These are phyloP conservation scores for Zophobas morio DNA, from an alignment of 1,140 invertebrate genomes.

Conservation along the genomic window DNA sequence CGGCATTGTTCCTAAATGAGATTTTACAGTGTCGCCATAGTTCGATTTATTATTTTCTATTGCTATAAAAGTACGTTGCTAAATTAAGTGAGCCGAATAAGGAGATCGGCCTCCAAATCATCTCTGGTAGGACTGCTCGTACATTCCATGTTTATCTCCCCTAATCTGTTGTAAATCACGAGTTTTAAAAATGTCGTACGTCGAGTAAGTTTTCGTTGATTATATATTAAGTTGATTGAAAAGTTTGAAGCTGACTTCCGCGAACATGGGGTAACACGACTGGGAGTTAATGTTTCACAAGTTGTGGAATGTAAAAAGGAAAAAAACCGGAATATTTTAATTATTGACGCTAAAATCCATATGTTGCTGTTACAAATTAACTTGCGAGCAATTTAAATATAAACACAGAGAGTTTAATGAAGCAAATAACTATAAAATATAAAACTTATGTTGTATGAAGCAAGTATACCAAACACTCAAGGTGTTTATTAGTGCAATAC, in stretches of 20 bases:
- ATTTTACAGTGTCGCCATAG: background rate
- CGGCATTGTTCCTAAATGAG: too few species aligned
- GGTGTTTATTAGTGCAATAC: slow-evolving; percentile 15
- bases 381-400: background rate
- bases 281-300: background rate
- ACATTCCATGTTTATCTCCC: slow-evolving; percentile 3
- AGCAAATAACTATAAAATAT: slow-evolving; percentile 20
- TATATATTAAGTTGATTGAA: background rate
- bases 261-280: too few species aligned
- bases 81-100: slow-evolving; percentile 10
- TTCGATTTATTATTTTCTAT: slow-evolving; percentile 1
- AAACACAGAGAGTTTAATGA: slow-evolving; percentile 4
- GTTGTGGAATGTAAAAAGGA: slow-evolving; percentile 1
- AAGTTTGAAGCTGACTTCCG: background rate
- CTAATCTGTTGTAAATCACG: background rate
- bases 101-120: slow-evolving; percentile 7
- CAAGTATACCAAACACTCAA: slow-evolving; percentile 1
- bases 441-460: slow-evolving; percentile 3
- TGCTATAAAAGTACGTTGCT: background rate
- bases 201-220: too few species aligned
- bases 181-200: too few species aligned
- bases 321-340: background rate
- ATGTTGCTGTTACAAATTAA: slow-evolving; percentile 9
- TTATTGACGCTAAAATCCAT: background rate
- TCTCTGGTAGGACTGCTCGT: background rate